These are phyloP conservation scores for Eupsilia transversa DNA, from an alignment of 2,888 invertebrate species.

Conservation along the genomic window DNA sequence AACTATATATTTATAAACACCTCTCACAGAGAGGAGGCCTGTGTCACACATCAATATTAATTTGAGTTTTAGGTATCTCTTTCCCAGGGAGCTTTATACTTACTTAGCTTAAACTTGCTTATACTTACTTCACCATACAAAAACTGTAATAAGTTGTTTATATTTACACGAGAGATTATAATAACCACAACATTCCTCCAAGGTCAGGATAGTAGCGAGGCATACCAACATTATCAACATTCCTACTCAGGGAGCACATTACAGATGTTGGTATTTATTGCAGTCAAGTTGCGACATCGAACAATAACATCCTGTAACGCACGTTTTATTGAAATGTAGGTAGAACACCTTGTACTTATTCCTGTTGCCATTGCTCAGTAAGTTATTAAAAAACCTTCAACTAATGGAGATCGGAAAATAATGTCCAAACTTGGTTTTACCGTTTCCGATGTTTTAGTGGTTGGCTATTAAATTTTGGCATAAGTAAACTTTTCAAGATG, in stretches of 20 bases:
- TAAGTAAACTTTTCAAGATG: too few species aligned
- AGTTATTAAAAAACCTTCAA: background rate
- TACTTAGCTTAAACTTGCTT: too few species aligned
- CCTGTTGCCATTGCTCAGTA: too few species aligned
- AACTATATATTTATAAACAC: background rate
- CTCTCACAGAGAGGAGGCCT: background rate
- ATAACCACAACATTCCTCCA: conserved; percentile 43
- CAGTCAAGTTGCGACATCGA: conserved; percentile 39
- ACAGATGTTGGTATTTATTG: conserved; percentile 48
- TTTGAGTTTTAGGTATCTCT: background rate
- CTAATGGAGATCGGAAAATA: background rate
- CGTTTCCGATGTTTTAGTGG: too few species aligned
- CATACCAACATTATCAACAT: conserved; percentile 44
- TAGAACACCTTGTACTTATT: background rate
- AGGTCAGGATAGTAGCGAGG: conserved; percentile 31
- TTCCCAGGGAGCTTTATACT: background rate
- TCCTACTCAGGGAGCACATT: conserved; percentile 33
- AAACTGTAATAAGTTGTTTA: background rate
- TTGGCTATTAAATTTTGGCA: too few species aligned
- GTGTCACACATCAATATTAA: background rate
- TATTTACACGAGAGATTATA: conserved; percentile 27
- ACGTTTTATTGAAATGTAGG: background rate
- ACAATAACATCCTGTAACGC: conserved; percentile 35
- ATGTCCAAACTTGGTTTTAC: background rate
- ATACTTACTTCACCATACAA: background rate